Percentiles rank a stretch among this genome's conserved stretches.
These are phyloP conservation scores for Malurus cyaneus DNA, from an alignment of 2,113 vertebrate genomes.

Conservation along the genomic window DNA sequence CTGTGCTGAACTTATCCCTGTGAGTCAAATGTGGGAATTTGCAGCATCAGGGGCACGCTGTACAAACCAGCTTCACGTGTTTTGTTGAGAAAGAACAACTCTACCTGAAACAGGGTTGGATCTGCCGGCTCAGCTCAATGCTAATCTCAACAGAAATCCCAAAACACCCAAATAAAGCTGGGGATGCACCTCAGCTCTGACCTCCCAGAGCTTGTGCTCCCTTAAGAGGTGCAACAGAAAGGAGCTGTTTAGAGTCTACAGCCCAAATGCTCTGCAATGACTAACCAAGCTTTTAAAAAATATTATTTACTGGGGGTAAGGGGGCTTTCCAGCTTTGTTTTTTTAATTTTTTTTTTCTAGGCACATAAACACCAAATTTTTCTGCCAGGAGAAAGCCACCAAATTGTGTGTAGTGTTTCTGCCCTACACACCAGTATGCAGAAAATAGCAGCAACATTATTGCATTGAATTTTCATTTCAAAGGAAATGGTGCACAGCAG, in stretches of 20 bases:
- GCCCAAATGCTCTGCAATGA: not conserved
- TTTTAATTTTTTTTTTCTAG: not conserved
- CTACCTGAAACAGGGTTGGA: not conserved
- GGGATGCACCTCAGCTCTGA: not conserved
- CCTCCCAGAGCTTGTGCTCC: not conserved
- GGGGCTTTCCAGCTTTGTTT: not conserved
- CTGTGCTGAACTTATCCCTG: not conserved
- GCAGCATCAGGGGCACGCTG: not conserved
- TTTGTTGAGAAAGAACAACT: not conserved
- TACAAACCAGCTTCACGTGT: not conserved
- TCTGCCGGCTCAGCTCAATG: not conserved
- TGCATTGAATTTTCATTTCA: constrained; percentile 36
- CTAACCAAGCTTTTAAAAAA: not conserved
- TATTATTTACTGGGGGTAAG: not conserved
- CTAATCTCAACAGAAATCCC: not conserved
- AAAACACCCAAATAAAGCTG: not conserved
- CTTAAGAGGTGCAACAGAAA: not conserved
- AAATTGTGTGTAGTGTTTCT: not conserved
- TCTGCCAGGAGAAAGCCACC: not conserved
- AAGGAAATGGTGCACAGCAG: constrained; percentile 6
- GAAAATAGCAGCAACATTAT: not conserved
- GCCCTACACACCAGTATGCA: not conserved
- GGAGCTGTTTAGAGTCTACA: not conserved
- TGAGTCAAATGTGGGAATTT: accelerated
- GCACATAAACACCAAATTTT: not conserved